Conservation (phyloP, 2,113 vertebrate species). For the Polypterus senegalus region DNA sequence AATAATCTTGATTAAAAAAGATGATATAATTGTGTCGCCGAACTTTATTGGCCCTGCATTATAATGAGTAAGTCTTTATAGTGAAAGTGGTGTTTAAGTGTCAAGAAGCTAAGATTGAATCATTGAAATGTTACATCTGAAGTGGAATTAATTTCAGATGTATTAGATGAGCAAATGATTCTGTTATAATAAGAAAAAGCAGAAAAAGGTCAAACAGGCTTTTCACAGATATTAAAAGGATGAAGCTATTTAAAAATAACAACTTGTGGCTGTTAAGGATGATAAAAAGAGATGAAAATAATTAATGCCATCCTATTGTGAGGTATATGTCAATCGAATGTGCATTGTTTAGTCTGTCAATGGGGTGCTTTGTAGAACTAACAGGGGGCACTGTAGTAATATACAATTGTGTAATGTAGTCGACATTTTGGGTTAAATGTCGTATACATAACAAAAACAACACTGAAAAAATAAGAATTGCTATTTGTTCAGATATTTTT, state of each 20-base stretch:
- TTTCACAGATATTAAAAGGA: constrained; percentile 19
- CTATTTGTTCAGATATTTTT: too few species aligned
- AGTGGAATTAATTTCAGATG: constrained; percentile 14
- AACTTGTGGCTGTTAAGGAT: too few species aligned
- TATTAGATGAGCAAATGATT: constrained; percentile 21
- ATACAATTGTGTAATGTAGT: too few species aligned
- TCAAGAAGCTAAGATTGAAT: constrained; percentile 22
- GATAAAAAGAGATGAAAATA: too few species aligned
- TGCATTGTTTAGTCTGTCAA: too few species aligned
- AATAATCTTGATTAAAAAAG: constrained; percentile 1
- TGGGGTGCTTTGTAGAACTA: too few species aligned
- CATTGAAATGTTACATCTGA: constrained; percentile 8
- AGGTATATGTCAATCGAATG: too few species aligned
- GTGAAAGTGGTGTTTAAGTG: constrained; percentile 11
- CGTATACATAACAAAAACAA: too few species aligned
- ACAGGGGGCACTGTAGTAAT: too few species aligned
- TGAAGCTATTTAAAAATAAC: constrained; percentile 20
- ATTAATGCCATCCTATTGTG: too few species aligned
- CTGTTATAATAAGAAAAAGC: constrained; percentile 24
- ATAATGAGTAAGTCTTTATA: constrained; percentile 21
- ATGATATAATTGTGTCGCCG: constrained; percentile 12
- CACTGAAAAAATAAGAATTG: too few species aligned
- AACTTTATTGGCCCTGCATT: constrained; percentile 18
- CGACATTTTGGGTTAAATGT: too few species aligned
- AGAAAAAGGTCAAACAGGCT: constrained; percentile 33